These are phyloP conservation scores for Ptiloglossa arizonensis DNA, from an alignment of 1,140 invertebrate species.

Conservation along the genomic window DNA sequence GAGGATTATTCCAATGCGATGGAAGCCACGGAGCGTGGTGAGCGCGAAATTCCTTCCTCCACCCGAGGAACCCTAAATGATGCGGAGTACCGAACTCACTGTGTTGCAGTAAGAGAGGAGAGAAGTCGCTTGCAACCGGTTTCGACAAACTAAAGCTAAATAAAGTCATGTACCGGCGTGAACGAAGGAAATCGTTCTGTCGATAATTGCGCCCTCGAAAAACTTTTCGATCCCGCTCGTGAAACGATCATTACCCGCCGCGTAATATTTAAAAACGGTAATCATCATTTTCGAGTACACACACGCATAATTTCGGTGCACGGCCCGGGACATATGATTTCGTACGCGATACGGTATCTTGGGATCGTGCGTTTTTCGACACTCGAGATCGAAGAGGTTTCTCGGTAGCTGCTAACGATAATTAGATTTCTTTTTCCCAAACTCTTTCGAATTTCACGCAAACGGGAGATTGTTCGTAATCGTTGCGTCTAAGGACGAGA, in stretches of 20 bases:
- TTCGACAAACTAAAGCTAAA: conserved; percentile 71
- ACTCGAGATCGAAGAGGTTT: no score
- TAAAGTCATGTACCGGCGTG: conserved; percentile 66
- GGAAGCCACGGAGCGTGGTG: conserved; percentile 42
- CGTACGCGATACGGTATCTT: background rate
- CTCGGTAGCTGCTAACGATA: no score
- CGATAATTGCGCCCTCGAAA: conserved; percentile 61
- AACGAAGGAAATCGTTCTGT: conserved; percentile 55
- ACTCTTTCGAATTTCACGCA: no score
- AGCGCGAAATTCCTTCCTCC: conserved; percentile 61
- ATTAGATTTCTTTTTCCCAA: no score
- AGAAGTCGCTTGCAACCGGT: conserved; percentile 69
- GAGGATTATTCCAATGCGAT: conserved; percentile 42
- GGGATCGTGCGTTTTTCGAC: no score
- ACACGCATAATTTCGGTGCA: background rate
- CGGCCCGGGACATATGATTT: background rate
- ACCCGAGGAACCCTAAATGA: conserved; percentile 54
- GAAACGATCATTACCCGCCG: conserved; percentile 24
- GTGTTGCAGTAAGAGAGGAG: conserved; percentile 48
- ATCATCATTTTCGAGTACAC: background rate
- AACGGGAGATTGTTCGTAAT: no score
- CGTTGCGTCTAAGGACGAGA: no score
- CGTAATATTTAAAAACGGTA: conserved; percentile 29
- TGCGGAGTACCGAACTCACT: conserved; percentile 46
- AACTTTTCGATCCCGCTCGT: conserved; percentile 30